Percentiles rank a stretch among this genome's conserved stretches.
phyloP scores from a whole-genome alignment of 2,113 vertebrate genomes.

The Nothobranchius furzeri region DNA sequence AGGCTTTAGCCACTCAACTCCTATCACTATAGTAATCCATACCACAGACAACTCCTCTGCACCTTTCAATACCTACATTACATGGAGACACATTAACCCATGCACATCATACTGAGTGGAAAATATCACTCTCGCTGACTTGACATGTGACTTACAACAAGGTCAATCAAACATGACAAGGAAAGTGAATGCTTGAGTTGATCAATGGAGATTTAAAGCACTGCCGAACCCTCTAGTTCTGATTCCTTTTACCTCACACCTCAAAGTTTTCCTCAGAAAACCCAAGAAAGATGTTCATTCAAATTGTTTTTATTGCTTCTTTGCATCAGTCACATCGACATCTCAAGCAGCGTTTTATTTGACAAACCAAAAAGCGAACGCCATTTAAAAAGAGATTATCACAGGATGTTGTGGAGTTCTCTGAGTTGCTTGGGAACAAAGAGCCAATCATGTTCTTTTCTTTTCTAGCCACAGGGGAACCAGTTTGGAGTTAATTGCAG shows the following conservation, averaged over 20 bases:
- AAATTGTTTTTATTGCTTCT: slow-evolving; percentile 2
- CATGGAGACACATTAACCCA: slow-evolving; percentile 42
- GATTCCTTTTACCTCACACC: slow-evolving; percentile 18
- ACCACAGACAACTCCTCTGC: slow-evolving; percentile 82
- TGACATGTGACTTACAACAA: slow-evolving; percentile 59
- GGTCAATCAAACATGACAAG: slow-evolving; percentile 53
- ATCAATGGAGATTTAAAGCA: slow-evolving; percentile 50
- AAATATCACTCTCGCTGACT: slow-evolving; percentile 50
- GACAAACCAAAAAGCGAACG: slow-evolving; percentile 33
- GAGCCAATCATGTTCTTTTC: slow-evolving; percentile 60
- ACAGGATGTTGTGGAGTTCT: slow-evolving; percentile 49
- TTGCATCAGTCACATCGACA: slow-evolving; percentile 20
- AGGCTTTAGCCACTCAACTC: slow-evolving; percentile 87
- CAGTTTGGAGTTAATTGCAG: slow-evolving; percentile 79
- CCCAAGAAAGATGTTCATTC: slow-evolving; percentile 14
- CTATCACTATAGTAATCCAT: slow-evolving; percentile 92
- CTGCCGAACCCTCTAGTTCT: slow-evolving; percentile 2
- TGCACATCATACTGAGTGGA: slow-evolving; percentile 39
- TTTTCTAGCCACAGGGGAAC: slow-evolving; percentile 65
- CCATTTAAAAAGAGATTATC: slow-evolving; percentile 56
- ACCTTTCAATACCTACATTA: slow-evolving; percentile 52
- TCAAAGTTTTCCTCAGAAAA: slow-evolving; percentile 9
- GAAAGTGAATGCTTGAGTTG: slow-evolving; percentile 54
- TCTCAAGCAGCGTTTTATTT: slow-evolving; percentile 25
- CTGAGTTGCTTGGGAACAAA: slow-evolving; percentile 61